These are phyloP conservation scores for Chamaetylas fuelleborni DNA, from an alignment of 2,113 vertebrate species.

Conservation along the genomic window DNA sequence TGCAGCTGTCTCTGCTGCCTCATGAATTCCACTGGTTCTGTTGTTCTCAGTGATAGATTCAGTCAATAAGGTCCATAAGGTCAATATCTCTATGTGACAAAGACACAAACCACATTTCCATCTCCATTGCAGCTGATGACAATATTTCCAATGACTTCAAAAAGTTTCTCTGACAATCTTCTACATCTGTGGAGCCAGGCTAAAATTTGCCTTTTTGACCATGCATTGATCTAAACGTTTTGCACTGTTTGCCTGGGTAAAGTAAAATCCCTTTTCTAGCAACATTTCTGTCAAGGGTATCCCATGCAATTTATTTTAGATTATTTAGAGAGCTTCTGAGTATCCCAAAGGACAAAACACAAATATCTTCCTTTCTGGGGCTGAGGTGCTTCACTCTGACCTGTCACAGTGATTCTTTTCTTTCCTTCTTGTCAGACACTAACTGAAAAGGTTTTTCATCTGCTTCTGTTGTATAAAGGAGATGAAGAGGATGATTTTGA, in stretches of 20 bases:
- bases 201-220: constrained; percentile 1
- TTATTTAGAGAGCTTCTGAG: not conserved
- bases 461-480: not conserved
- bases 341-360: not conserved
- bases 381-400: not conserved
- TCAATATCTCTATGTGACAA: not conserved
- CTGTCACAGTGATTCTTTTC: not conserved
- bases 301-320: constrained; percentile 40
- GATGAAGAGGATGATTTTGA: not conserved
- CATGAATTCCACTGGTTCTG: not conserved
- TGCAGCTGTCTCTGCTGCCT: not conserved
- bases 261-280: not conserved
- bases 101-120: not conserved
- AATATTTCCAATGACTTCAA: not conserved
- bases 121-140: not conserved
- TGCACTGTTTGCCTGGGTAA: not conserved
- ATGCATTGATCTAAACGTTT: not conserved
- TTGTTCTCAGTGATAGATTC: not conserved
- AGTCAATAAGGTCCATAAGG: not conserved
- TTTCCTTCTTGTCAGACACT: not conserved
- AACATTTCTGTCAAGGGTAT: not conserved
- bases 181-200: not conserved
- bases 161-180: not conserved
- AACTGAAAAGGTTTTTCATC: not conserved
- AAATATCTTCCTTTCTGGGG: not conserved